These are phyloP conservation scores for Tachyglossus aculeatus DNA, from an alignment of 2,797 vertebrate species.

Conservation along the genomic window DNA sequence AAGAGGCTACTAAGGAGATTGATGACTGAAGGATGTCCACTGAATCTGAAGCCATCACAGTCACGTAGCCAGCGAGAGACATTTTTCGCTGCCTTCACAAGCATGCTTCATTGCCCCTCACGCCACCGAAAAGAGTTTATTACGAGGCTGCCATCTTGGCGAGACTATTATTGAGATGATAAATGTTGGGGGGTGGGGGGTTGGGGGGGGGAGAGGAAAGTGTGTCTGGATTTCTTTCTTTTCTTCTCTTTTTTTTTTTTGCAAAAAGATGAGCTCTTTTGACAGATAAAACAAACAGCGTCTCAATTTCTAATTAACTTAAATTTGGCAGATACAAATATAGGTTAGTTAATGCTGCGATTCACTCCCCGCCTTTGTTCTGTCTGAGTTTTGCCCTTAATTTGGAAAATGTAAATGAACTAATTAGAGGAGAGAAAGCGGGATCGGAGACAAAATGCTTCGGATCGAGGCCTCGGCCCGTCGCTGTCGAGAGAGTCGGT, in stretches of 20 bases:
- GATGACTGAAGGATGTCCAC: slow-evolving; percentile 92
- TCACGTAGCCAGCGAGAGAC: slow-evolving; percentile 94
- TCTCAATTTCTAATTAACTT: slow-evolving; percentile 84
- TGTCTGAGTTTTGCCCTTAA: slow-evolving; percentile 77
- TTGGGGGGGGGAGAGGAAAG: too few relatives aligned
- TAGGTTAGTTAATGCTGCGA: slow-evolving; percentile 78
- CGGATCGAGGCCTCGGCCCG: slow-evolving; percentile 71
- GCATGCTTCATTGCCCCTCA: slow-evolving; percentile 99
- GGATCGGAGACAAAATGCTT: slow-evolving; percentile 76
- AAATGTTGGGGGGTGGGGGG: slow-evolving; percentile 85
- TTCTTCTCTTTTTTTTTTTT: slow-evolving; percentile 69
- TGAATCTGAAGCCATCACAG: slow-evolving; percentile 91
- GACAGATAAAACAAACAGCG: slow-evolving; percentile 87
- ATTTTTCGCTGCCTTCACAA: slow-evolving; percentile 89
- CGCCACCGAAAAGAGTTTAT: slow-evolving; percentile 97
- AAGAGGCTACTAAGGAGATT: slow-evolving; percentile 95
- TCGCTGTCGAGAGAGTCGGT: too few relatives aligned
- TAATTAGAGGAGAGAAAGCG: slow-evolving; percentile 79
- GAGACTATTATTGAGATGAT: slow-evolving; percentile 99
- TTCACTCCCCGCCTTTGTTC: slow-evolving; percentile 72
- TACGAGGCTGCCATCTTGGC: slow-evolving; percentile 98
- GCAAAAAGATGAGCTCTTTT: slow-evolving; percentile 87
- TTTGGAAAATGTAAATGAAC: slow-evolving; percentile 83
- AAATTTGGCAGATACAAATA: slow-evolving; percentile 84
- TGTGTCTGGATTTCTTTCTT: slow-evolving; percentile 75